Evolutionary conservation across 2,797 vertebrate species (phyloP), one percentile per base, ranked within the genome.

Genomic region (Cyprinodon diabolis): DNA sequence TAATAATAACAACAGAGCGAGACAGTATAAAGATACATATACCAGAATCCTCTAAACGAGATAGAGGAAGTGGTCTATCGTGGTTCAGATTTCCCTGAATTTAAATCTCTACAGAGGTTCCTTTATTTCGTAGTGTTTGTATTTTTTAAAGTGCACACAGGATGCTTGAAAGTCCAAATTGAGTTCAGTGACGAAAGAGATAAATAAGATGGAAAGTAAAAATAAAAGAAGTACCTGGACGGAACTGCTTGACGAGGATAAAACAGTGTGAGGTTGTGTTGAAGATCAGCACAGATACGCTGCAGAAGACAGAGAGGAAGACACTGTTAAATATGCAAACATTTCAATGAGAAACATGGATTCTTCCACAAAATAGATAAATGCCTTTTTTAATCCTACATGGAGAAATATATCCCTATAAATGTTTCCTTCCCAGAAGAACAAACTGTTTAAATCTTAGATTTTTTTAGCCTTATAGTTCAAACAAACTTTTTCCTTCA

Each of bases 241-340:
- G 96, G 89, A 98, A 99, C 95, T 99, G 98, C 95, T 97, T 98
- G 92, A 99, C 97, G 77, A 98, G 87, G 92, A 99, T 93, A 93
- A 99, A 97, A 94, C 96, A 98, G 89, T 96, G 95, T 55, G 88
- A 96, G 68, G 94, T 95, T 84, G 95, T 94, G 90, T 97, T 97
- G 94, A 97, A 98, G 94, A 98, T 94, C 93, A 99, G 95, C 86
- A 97, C 86, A 37, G 97, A 95, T 87, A 98, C 97, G 48, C 97
- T 99, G 68, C 63, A 81, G 62, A 74, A 69, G 37, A 47, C 11
- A 84, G 48, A 71, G 56, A 25, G 13, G 21, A 58, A 23, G 8
- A 8, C 43, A 56, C 4, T 0, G 21, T 47, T n/a, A 48, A 56
- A 47, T 15, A 73, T 2, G 0, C 1, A 1, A 12, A 14, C 4